Conservation (phyloP, 2,797 vertebrate genomes). For the Tapirus indicus region DNA sequence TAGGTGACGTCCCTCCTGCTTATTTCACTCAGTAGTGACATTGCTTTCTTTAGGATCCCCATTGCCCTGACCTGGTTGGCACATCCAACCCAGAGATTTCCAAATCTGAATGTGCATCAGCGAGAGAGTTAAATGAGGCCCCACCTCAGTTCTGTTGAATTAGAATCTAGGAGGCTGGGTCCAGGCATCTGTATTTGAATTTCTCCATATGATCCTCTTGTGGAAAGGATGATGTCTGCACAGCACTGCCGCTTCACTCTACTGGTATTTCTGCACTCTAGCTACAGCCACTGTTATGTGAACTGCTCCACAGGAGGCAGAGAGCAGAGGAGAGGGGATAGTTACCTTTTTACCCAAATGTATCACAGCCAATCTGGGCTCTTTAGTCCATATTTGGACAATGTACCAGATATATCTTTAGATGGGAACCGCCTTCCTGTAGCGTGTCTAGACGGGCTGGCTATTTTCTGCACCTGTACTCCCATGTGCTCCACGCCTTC, state of each 20-base stretch:
- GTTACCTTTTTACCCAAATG: too few species aligned
- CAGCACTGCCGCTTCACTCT: neutral
- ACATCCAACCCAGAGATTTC: neutral
- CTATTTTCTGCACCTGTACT: neutral
- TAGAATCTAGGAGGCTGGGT: neutral
- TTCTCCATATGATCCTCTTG: neutral
- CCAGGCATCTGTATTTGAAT: neutral
- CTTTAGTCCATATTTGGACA: neutral
- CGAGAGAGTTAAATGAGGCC: neutral
- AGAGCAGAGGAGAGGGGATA: neutral
- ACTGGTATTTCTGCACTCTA: neutral
- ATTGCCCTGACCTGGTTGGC: neutral
- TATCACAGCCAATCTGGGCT: too few species aligned
- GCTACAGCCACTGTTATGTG: neutral
- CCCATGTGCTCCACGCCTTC: neutral
- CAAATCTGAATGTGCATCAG: neutral
- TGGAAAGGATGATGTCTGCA: neutral
- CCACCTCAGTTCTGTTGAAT: neutral
- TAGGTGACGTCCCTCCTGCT: neutral
- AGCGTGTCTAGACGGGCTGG: neutral
- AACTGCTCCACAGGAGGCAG: neutral
- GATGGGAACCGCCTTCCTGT: neutral
- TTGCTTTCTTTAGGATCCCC: neutral
- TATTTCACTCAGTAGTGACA: too few species aligned
- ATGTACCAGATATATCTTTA: neutral